These are phyloP conservation scores for Sinocyclocheilus rhinocerous DNA, from an alignment of 2,113 vertebrate species.

Conservation along the genomic window DNA sequence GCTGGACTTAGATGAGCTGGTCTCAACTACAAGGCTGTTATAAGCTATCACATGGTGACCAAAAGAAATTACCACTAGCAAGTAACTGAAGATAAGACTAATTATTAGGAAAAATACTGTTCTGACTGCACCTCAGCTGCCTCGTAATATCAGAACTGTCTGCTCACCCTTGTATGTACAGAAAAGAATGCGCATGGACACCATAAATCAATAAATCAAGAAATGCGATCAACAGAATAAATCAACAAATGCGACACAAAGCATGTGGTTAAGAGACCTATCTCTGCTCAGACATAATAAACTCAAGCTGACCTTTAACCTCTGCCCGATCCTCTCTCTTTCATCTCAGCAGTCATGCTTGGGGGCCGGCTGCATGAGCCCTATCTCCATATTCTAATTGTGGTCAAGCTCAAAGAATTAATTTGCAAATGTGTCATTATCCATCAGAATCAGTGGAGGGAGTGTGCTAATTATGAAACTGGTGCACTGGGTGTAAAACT, in stretches of 20 bases:
- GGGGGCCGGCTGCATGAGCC: constrained; percentile 78
- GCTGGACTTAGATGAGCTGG: background rate
- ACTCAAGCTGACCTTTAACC: constrained; percentile 27
- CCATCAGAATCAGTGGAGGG: constrained; percentile 94
- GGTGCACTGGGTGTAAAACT: constrained; percentile 62
- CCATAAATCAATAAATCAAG: background rate
- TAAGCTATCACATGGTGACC: background rate
- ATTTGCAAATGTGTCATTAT: constrained; percentile 99
- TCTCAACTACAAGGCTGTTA: background rate
- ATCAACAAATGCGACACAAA: constrained; percentile 22
- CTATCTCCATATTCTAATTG: constrained; percentile 87
- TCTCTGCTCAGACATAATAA: constrained; percentile 18
- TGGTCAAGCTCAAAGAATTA: constrained; percentile 91
- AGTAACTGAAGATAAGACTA: background rate
- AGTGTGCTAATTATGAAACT: constrained; percentile 95
- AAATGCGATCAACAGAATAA: background rate
- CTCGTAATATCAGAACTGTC: background rate
- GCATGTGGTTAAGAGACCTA: background rate
- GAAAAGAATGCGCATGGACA: background rate
- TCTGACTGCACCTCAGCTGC: background rate
- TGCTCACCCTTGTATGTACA: background rate
- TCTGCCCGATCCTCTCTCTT: constrained; percentile 4
- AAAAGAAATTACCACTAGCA: background rate
- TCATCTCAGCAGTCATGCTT: constrained; percentile 59
- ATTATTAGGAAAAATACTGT: constrained; percentile 8